These are phyloP conservation scores for Barnardius zonarius DNA, from an alignment of 2,113 vertebrate genomes.

Conservation along the genomic window DNA sequence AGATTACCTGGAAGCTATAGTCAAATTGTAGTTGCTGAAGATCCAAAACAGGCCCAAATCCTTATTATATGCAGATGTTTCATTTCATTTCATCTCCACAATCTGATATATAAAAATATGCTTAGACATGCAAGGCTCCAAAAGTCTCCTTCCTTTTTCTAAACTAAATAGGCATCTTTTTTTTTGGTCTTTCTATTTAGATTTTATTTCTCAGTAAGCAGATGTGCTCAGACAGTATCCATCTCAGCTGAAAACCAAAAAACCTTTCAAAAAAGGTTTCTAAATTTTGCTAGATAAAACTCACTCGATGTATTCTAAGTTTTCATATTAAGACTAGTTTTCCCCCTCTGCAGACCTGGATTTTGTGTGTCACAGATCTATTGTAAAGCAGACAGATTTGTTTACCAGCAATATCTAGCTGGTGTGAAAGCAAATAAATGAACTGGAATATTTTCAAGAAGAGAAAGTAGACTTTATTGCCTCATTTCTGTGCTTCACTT, in stretches of 20 bases:
- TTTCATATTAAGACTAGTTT: not conserved
- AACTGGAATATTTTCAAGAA: not conserved
- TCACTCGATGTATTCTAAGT: not conserved
- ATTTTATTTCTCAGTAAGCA: not conserved
- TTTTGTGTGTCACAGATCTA: not conserved
- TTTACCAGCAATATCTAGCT: conserved; percentile 1
- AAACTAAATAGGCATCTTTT: not conserved
- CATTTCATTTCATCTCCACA: not conserved
- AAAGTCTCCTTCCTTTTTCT: not conserved
- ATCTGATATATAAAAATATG: not conserved
- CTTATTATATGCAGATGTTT: conserved; percentile 14
- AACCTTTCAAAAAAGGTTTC: not conserved
- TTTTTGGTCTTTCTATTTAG: not conserved
- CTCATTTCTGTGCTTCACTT: not conserved
- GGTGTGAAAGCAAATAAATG: not conserved
- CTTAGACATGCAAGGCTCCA: not conserved
- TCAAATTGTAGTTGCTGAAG: not conserved
- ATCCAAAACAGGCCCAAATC: not conserved
- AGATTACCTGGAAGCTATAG: not conserved
- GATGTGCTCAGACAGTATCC: not conserved
- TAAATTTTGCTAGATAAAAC: not conserved
- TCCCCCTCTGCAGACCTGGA: not conserved
- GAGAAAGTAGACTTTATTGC: not conserved
- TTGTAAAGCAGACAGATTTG: not conserved
- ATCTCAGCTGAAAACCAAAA: not conserved